phyloP scores from a whole-genome alignment of 2,113 vertebrate genomes.

The Anser cygnoides region DNA sequence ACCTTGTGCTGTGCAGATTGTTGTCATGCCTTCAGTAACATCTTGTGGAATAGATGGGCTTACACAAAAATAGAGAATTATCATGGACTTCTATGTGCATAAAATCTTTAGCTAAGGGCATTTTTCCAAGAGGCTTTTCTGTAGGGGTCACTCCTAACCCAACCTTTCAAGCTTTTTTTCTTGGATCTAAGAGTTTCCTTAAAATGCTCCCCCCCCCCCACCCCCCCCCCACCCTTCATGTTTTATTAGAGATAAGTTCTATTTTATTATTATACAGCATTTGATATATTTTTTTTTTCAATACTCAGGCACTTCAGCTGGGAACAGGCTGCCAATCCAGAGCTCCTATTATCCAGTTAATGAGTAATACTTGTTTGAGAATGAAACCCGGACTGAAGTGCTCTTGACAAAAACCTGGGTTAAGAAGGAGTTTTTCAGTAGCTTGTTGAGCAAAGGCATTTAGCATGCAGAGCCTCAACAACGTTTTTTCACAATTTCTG shows the following conservation, averaged over 20 bases:
- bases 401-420: not conserved
- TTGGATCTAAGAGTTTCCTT: not conserved
- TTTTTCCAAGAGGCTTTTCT: not conserved
- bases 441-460: not conserved
- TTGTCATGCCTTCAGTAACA: rapidly evolving
- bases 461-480: not conserved
- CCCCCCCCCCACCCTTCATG: too few species aligned
- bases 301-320: not conserved
- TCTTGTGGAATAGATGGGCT: not conserved
- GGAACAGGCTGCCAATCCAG: not conserved
- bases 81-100: not conserved
- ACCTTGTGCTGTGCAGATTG: rapidly evolving
- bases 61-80: not conserved
- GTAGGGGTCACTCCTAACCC: not conserved
- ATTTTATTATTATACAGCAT: not conserved
- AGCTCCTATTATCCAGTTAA: not conserved
- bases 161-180: not conserved
- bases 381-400: not conserved
- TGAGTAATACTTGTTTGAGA: not conserved
- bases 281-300: not conserved
- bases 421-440: not conserved
- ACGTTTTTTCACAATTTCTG: not conserved
- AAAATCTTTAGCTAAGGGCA: not conserved
- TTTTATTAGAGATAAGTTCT: not conserved
- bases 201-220: rapidly evolving